Percentiles rank a stretch among this genome's conserved stretches.
These are phyloP conservation scores for Accipiter virgatus DNA, from an alignment of 2,113 vertebrate species.

Conservation along the genomic window DNA sequence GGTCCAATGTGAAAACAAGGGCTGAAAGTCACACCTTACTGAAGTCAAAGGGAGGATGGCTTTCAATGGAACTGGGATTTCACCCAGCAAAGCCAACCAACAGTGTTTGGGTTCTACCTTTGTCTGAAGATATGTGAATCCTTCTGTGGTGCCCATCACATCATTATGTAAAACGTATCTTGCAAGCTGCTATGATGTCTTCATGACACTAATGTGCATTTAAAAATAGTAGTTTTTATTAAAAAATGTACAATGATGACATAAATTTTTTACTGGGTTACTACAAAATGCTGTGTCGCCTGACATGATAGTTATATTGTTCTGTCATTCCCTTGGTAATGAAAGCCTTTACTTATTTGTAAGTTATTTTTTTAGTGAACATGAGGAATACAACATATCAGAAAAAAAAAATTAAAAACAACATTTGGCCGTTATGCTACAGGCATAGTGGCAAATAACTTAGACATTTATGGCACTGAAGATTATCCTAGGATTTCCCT, in stretches of 20 bases:
- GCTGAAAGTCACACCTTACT: neutral
- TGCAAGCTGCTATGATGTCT: neutral
- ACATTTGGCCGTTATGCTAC: neutral
- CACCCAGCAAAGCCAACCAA: neutral
- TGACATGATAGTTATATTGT: conserved; percentile 25
- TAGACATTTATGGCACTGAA: neutral
- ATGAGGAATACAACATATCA: neutral
- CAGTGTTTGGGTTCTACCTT: neutral
- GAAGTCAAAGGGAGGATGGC: neutral
- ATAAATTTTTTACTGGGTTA: conserved; percentile 25
- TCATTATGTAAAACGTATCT: neutral
- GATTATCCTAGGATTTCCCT: neutral
- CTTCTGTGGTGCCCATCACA: neutral
- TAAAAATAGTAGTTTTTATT: conserved; percentile 25
- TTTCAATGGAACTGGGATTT: neutral
- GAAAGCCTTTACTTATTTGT: neutral
- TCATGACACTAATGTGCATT: neutral
- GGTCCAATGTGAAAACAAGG: neutral
- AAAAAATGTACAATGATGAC: neutral
- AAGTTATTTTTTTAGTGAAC: neutral
- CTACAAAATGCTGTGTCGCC: neutral
- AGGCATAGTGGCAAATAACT: neutral
- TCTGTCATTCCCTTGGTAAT: conserved; percentile 12
- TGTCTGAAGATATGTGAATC: neutral
- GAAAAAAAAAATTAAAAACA: neutral